Evolutionary conservation across 2,888 invertebrate species (phyloP), one percentile per base, ranked within the genome.

Genomic region (Drosophila testacea): DNA sequence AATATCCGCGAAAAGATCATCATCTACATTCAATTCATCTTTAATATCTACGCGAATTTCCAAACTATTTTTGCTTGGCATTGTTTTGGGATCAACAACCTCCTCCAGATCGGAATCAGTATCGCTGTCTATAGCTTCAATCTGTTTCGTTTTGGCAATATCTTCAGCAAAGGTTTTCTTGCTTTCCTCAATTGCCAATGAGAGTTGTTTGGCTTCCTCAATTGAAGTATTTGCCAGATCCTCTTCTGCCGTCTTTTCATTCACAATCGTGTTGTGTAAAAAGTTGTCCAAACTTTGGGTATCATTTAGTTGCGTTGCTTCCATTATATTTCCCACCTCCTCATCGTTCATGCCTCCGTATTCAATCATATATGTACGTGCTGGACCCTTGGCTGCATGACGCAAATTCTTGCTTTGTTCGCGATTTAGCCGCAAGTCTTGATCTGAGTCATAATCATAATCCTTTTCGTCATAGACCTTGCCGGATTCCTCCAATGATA

Each of bases 1-100:
- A 66, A 96, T 91, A 92, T 96, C 96, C n/a, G 95, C 95, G 93
- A 96, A 96, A 65, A 96, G 93, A 91, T 96, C 96, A 84, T 96
- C 94, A 9, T 93, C 91, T 22, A 86, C 81, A 76, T 92, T 88
- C 16, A 92, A 79, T 69, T 92, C 89, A 63, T 94, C 90, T 46
- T 93, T 92, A 42, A 94, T 86, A 88, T 95, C 92, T 30, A 94
- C 92, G 68, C 92, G 81, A 65, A 94, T 92, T 85, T 94, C 93
- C 0, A 73, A 50, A 27, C 62, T 9, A 71, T 89, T 47, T 63
- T 42, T 55, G 77, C 32, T 57, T 30, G 57, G 77, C 32, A 44
- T 39, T 41, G 41, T 16, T 0, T 10, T 7, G 7, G 27, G 0
- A 1, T 76, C 61, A 30, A 6, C 48, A 59, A 61, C 67, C 28